phyloP scores from a whole-genome alignment of 2,113 vertebrate species.

The Cyrtonyx montezumae region DNA sequence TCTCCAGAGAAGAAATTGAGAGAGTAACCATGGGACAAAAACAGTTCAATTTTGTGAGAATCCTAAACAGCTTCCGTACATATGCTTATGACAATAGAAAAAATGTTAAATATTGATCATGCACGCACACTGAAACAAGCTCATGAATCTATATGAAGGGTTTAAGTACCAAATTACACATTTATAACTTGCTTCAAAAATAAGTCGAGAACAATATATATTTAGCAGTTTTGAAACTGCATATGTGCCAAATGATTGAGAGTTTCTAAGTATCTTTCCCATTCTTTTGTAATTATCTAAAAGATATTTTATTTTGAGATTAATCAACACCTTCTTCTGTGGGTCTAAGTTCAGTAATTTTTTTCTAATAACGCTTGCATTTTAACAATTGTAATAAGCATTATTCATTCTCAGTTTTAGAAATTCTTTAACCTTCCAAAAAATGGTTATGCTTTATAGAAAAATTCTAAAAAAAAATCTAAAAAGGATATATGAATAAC shows the following conservation, averaged over 20 bases:
- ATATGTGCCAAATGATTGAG: neutral
- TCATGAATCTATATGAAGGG: neutral
- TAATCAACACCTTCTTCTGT: neutral
- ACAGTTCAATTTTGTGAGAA: neutral
- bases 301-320: neutral
- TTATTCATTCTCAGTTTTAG: neutral
- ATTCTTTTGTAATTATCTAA: neutral
- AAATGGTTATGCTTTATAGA: neutral
- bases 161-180: neutral
- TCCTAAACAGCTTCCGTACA: neutral
- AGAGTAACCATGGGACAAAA: neutral
- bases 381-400: neutral
- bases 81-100: neutral
- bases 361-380: accelerated
- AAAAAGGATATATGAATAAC: neutral
- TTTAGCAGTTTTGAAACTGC: neutral
- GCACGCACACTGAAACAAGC: neutral
- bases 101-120: neutral
- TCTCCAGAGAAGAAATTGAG: neutral
- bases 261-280: neutral
- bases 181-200: neutral
- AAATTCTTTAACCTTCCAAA: neutral
- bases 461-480: neutral
- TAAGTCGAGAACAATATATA: neutral
- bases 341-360: neutral